Evolutionary conservation across 53 echinoderm and acorn worm species (phyloP).

Genomic region (Echinometra lucunter): DNA sequence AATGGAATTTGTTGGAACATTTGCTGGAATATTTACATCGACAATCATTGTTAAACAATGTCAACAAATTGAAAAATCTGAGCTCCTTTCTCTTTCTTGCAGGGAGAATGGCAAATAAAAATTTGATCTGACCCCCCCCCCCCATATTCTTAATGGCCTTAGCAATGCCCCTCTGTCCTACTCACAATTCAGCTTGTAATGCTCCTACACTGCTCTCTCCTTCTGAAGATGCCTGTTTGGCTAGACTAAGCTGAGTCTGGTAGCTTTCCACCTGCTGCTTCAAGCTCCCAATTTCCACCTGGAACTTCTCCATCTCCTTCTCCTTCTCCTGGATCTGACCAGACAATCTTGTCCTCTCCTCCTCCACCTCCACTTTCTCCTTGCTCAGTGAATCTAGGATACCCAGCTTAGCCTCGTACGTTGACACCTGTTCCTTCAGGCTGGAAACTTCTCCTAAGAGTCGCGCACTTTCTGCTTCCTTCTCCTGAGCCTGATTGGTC

Average conservation of each 20-base stretch:
- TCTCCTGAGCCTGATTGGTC: slow-evolving; percentile 56
- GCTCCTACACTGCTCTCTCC: slow-evolving; percentile 83
- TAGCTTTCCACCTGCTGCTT: slow-evolving; percentile 88
- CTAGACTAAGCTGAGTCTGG: slow-evolving; percentile 78
- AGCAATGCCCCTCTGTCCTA: background rate
- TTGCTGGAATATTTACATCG: background rate
- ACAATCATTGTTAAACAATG: background rate
- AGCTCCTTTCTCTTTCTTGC: background rate
- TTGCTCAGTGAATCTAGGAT: slow-evolving; percentile 60
- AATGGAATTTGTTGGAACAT: too few species aligned
- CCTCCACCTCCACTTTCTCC: slow-evolving; percentile 56
- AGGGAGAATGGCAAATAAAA: background rate
- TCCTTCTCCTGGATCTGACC: slow-evolving; percentile 59
- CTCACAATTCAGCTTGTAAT: slow-evolving; percentile 87
- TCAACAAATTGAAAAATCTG: background rate
- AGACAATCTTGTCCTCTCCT: slow-evolving; percentile 54
- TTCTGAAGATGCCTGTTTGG: slow-evolving; percentile 78
- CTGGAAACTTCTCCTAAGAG: slow-evolving; percentile 63
- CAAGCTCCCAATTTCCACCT: slow-evolving; percentile 66
- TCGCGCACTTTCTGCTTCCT: slow-evolving; percentile 48
- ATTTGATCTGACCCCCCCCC: too few species aligned
- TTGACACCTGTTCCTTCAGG: slow-evolving; percentile 73
- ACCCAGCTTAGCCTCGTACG: slow-evolving; percentile 62
- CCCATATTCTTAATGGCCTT: background rate
- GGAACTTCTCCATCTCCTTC: slow-evolving; percentile 63